A percentile compares a stretch with the other conserved stretches of the same genome.
phyloP scores from a whole-genome alignment of 1,140 invertebrate genomes.

The Battus philenor region DNA sequence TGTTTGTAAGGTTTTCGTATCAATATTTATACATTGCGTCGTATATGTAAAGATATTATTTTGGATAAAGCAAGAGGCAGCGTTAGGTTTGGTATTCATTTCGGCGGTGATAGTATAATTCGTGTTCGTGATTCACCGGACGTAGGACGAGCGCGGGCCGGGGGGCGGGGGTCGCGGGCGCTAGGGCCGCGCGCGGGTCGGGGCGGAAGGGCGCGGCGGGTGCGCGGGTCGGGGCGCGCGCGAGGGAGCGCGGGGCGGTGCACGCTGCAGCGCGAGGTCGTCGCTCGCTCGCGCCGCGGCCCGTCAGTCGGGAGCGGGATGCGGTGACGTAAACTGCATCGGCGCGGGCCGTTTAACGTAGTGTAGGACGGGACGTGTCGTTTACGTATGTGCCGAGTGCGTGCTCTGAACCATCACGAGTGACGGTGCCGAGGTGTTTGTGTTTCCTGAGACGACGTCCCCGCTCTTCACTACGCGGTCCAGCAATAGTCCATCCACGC shows the following conservation, averaged over 20 bases:
- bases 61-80: no score
- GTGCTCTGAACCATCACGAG: slow-evolving; percentile 50
- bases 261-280: slow-evolving; percentile 71
- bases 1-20: no score
- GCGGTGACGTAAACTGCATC: slow-evolving; percentile 74
- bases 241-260: slow-evolving; percentile 52
- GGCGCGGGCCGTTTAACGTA: slow-evolving; percentile 69
- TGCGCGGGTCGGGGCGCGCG: slow-evolving; percentile 36
- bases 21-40: no score
- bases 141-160: slow-evolving; percentile 49
- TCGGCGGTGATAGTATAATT: slow-evolving; percentile 33
- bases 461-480: slow-evolving; percentile 67
- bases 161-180: slow-evolving; percentile 26
- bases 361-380: slow-evolving; percentile 71
- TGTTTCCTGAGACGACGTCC: slow-evolving; percentile 47
- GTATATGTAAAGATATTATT: no score
- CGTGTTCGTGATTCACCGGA: slow-evolving; percentile 65
- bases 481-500: slow-evolving; percentile 40
- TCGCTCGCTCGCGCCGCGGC: slow-evolving; percentile 61
- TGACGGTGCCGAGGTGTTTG: slow-evolving; percentile 59
- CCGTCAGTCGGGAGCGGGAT: slow-evolving; percentile 73
- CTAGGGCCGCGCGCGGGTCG: slow-evolving; percentile 29
- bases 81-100: slow-evolving; percentile 39
- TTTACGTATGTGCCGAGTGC: slow-evolving; percentile 54
- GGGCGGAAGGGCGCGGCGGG: slow-evolving; percentile 31